Base-by-base conservation (phyloP, 2,113 vertebrate species). In the Desmodus rotundus region DNA sequence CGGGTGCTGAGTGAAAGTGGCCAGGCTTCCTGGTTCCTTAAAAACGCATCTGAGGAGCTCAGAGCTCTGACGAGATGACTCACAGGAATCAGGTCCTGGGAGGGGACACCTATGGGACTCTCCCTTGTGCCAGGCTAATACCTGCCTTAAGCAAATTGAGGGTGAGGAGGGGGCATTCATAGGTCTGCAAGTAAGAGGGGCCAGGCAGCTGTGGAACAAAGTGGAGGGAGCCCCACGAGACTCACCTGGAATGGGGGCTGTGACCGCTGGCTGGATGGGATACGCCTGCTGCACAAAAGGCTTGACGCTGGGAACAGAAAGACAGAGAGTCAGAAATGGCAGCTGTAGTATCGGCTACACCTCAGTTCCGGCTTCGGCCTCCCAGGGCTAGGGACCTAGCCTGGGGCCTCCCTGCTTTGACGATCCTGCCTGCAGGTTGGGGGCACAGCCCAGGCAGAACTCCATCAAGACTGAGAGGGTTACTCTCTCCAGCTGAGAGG, bases 251-350 rank as follows among this genome's bases (percentile, higher is more conserved):
- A 99, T 99, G 96, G 99, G 98, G 97, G 99, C 99, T 91, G 99
- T 99, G 97, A 99, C 99, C 45, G 99, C 98, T 97, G 99, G 99
- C 98, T 99, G 99, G 98, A 99, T 99, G 87, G 99, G 99, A 95
- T 99, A 99, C 87, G 99, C 98, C 98, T 99, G 99, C 97, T 99
- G 99, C 94, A 99, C 99, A 58, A 99, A 99, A 98, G 99, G 99
- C 98, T 99, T 99, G 96, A 99, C 99, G 16, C 99, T 99, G 97
- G 81, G 98, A 98, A 96, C 6, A 89, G 61, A 96, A 12, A 9
- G 65, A 82, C 3, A 45, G 3, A 65, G 47, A 87, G 58, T 96
- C 17, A 97, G 41, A 89, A 84, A 74, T 84, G 14, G 65, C 3
- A 77, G 65, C 47, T 17, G 17, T 0, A 41, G 28, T 17, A 15